A percentile compares a stretch with the other conserved stretches of the same genome.
Conservation (phyloP, 2,113 vertebrate genomes). For the Ia io region DNA sequence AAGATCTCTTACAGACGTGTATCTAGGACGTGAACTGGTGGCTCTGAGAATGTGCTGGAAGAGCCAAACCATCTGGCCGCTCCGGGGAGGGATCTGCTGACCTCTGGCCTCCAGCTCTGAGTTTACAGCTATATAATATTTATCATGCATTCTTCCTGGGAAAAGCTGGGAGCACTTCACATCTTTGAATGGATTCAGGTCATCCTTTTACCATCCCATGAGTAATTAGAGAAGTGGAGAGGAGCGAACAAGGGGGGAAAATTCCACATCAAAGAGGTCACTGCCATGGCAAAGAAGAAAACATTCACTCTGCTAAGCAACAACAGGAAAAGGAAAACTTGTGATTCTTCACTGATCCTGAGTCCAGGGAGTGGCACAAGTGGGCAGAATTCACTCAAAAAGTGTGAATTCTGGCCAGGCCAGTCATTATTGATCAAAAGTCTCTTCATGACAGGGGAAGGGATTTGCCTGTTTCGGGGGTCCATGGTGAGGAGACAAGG, state of each 20-base stretch:
- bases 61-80: neutral
- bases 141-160: conserved; percentile 45
- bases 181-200: conserved; percentile 31
- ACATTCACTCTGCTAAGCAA: neutral
- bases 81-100: neutral
- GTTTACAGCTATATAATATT: conserved; percentile 44
- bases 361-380: neutral
- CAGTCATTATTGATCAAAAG: neutral
- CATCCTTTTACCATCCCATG: conserved; percentile 39
- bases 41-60: conserved; percentile 14
- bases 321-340: neutral
- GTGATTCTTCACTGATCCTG: neutral
- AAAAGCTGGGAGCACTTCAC: neutral
- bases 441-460: neutral
- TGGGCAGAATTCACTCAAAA: neutral
- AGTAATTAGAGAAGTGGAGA: conserved; percentile 41
- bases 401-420: neutral
- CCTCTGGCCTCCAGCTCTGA: conserved; percentile 35
- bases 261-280: conserved; percentile 11
- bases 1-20: neutral
- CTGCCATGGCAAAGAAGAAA: conserved; percentile 29
- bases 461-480: neutral
- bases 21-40: neutral
- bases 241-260: neutral
- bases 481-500: neutral